Percentiles rank a stretch among this genome's conserved stretches.
Evolutionary conservation across 92 coral and sea anemone species (phyloP).

Genomic region (Bergia puertoricense): DNA sequence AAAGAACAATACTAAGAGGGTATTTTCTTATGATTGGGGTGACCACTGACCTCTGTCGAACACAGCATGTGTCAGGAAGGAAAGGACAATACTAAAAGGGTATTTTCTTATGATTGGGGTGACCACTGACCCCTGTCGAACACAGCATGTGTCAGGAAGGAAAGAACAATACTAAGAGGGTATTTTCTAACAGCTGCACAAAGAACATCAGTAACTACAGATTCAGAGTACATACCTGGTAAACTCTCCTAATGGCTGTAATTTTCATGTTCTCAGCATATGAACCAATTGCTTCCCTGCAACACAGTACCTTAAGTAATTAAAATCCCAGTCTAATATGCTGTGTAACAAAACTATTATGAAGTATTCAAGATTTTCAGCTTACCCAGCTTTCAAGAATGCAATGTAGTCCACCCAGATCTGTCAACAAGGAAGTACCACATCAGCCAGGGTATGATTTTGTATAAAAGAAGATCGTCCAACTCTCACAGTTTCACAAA

Average conservation of each 20-base stretch:
- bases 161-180: not conserved
- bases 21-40: too few species aligned
- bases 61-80: not conserved
- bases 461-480: not conserved
- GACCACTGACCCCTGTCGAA: too few species aligned
- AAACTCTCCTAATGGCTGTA: constrained; percentile 83
- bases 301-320: not conserved
- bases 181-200: not conserved
- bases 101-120: not conserved
- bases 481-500: too few species aligned
- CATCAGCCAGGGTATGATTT: too few species aligned
- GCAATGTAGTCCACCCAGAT: constrained; percentile 92
- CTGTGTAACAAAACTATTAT: not conserved
- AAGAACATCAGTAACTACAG: not conserved
- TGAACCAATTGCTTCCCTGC: constrained; percentile 88
- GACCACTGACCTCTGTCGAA: too few species aligned
- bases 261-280: constrained; percentile 99
- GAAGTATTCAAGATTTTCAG: not conserved
- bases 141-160: not conserved
- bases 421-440: constrained; percentile 41
- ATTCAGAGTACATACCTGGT: constrained; percentile 56
- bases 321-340: not conserved
- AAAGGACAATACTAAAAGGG: not conserved
- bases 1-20: too few species aligned
- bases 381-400: constrained; percentile 94